A percentile compares a stretch with the other conserved stretches of the same genome.
Conservation (phyloP, 2,113 vertebrate species). For the Eleginops maclovinus region DNA sequence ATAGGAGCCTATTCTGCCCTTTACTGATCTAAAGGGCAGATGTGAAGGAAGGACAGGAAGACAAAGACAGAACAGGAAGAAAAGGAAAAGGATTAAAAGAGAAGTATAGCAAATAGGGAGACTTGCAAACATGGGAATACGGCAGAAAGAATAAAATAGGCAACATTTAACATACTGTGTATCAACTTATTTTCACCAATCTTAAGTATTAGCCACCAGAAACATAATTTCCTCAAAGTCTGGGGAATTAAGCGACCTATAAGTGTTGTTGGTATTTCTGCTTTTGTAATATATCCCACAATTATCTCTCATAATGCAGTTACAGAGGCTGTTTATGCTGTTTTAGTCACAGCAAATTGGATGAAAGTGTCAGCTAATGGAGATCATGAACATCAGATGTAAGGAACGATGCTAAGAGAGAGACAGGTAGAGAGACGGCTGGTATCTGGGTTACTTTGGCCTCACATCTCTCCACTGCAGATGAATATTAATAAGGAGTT, state of each 20-base stretch:
- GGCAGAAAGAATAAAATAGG: not conserved
- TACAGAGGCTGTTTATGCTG: not conserved
- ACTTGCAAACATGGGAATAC: not conserved
- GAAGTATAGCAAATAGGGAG: not conserved
- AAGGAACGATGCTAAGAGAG: conserved; percentile 20
- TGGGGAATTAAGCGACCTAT: not conserved
- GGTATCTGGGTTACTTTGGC: conserved; percentile 80
- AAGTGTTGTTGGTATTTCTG: not conserved
- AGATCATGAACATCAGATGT: conserved; percentile 24
- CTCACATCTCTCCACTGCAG: conserved; percentile 81
- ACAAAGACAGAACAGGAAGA: not conserved
- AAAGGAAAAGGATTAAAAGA: not conserved
- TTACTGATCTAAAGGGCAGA: conserved; percentile 8
- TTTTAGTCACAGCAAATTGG: not conserved
- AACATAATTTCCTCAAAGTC: not conserved
- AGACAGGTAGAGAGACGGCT: conserved; percentile 68
- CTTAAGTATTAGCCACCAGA: no score
- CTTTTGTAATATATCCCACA: not conserved
- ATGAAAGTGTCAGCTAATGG: conserved; percentile 15
- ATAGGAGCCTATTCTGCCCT: conserved; percentile 6
- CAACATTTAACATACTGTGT: no score
- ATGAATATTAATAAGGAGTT: conserved; percentile 84
- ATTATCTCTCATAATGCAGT: not conserved
- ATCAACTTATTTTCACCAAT: no score
- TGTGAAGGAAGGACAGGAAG: not conserved